phyloP scores from a whole-genome alignment of 2,797 vertebrate species.

The Coregonus ussuriensis region DNA sequence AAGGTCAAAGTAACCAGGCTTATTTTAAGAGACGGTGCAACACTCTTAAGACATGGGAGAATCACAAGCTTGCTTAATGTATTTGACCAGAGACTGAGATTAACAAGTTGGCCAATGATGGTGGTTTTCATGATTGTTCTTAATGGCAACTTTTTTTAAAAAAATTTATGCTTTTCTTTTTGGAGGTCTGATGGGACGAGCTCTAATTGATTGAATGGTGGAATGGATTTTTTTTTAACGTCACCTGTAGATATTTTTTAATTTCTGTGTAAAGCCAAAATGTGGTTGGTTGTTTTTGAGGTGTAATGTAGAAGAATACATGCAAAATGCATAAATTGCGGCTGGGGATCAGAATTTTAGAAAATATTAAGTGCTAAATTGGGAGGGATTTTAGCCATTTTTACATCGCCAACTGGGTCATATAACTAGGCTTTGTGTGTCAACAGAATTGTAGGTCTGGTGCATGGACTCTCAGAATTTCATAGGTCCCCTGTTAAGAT shows the following conservation, averaged over 20 bases:
- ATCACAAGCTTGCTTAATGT: constrained; percentile 58
- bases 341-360: constrained; percentile 47
- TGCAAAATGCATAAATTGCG: constrained; percentile 58
- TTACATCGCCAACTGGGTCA: constrained; percentile 73
- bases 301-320: constrained; percentile 71
- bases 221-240: constrained; percentile 58
- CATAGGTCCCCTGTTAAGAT: constrained; percentile 48
- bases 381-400: constrained; percentile 39
- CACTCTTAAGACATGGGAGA: constrained; percentile 49
- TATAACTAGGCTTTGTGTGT: constrained; percentile 16
- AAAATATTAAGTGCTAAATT: constrained; percentile 56
- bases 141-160: constrained; percentile 55
- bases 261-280: constrained; percentile 76
- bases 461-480: constrained; percentile 10
- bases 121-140: constrained; percentile 63
- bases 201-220: constrained; percentile 35
- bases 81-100: constrained; percentile 65
- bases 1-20: constrained; percentile 50
- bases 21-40: constrained; percentile 54
- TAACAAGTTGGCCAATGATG: constrained; percentile 57
- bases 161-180: constrained; percentile 58
- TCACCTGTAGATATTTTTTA: constrained; percentile 76
- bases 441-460: background rate
- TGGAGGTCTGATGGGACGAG: constrained; percentile 39
- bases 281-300: constrained; percentile 71